Percentiles rank a stretch among this genome's conserved stretches.
Evolutionary conservation across 1,140 invertebrate genomes (phyloP).

Genomic region (Agrilus planipennis): DNA sequence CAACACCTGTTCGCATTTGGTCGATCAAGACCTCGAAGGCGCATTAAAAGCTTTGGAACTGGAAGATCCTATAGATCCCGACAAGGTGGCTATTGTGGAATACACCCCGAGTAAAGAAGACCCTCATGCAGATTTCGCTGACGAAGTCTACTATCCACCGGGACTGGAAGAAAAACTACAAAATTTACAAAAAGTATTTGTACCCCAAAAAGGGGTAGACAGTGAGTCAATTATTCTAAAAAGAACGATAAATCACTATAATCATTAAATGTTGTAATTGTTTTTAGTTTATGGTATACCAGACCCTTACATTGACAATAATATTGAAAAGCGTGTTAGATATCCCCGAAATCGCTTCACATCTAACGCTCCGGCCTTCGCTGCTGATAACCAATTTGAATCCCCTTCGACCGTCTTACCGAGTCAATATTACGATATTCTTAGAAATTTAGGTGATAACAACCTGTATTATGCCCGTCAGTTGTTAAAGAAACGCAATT

Average conservation of each 20-base stretch:
- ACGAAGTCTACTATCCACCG: constrained; percentile 66
- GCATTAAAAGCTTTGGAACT: constrained; percentile 38
- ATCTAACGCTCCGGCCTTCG: too few species aligned
- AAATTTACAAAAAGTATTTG: too few species aligned
- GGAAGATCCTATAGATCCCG: constrained; percentile 43
- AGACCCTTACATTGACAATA: constrained; percentile 25
- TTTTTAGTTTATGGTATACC: constrained; percentile 26
- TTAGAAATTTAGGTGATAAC: too few species aligned
- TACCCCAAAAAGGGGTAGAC: constrained; percentile 22
- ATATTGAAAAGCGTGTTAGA: constrained; percentile 23
- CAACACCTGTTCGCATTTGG: constrained; percentile 31
- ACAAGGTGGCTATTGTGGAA: constrained; percentile 60
- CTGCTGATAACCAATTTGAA: too few species aligned
- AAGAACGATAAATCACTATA: too few species aligned
- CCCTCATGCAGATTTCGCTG: constrained; percentile 54
- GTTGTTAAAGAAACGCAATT: too few species aligned
- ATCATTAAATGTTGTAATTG: constrained; percentile 3
- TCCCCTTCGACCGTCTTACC: constrained; percentile 4
- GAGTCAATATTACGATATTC: too few species aligned
- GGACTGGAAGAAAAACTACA: constrained; percentile 22
- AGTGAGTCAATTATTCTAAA: constrained; percentile 19
- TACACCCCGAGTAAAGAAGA: constrained; percentile 60
- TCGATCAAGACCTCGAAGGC: constrained; percentile 40
- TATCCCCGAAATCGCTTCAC: constrained; percentile 27
- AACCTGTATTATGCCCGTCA: too few species aligned